Evolutionary conservation across 2,888 invertebrate species (phyloP), one percentile per base, ranked within the genome.

Genomic region (Acanthococcus lagerstroemiae): DNA sequence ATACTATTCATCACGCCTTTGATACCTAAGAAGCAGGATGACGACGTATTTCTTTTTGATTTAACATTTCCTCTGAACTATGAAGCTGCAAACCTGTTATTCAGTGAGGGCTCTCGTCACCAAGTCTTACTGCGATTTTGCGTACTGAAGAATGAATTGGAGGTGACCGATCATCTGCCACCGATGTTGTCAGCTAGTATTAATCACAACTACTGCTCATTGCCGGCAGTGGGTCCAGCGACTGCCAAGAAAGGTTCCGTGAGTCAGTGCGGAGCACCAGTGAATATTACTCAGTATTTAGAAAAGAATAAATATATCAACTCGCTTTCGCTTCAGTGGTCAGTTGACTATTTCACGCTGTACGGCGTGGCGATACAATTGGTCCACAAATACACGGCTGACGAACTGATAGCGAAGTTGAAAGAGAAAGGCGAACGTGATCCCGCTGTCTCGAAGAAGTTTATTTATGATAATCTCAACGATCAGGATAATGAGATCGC

Each of bases 401-500:
- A 55, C 4, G 65, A 65, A 55, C 44, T 65, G 27, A 48, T 65
- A 1, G 26, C 52, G n/a, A 65, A 55, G 15, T 7, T 65, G 4
- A 46, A 45, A 55, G 55, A 15, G 22, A 65, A 45, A 27, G 65
- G 55, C 1, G 55, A 55, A 44, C 65, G 55, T 3, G 55, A 55
- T 46, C 21, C 55, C 12, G 26, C 27, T 44, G 15, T 65, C 7
- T 52, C 65, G 17, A 55, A 65, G 9, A 55, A 65, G 48, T 65
- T 55, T n/a, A 55, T 65, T 27, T 26, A 55, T 26, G 46, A 48
- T 3, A 65, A 48, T 45, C 19, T 55, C 9, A 54, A 65, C 17
- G 78, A 80, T 17, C 25, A 57, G 19, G 63, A 67, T 30, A 46
- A 56, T 26, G 67, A 67, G 21, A 63, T 67, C 15, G 55, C 57